Evolutionary conservation across 2,113 vertebrate genomes (phyloP).

Genomic region (Psettodes erumei): DNA sequence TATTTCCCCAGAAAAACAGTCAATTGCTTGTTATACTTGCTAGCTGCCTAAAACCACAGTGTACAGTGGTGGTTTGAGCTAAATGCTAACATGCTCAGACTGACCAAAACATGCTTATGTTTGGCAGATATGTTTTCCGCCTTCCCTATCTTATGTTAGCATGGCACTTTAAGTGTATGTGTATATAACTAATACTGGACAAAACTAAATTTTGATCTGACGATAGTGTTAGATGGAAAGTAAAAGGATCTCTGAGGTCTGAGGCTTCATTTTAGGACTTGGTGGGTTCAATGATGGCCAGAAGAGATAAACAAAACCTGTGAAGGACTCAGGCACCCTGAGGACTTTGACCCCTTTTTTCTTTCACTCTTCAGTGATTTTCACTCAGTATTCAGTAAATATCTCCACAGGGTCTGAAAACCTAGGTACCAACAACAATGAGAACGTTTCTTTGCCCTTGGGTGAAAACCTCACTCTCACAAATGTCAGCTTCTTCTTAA

Average conservation of each 20-base stretch:
- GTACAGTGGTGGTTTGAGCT: not conserved
- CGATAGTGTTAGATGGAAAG: not conserved
- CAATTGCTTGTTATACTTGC: not conserved
- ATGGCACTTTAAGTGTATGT: no score
- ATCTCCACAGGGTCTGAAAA: slow-evolving; percentile 16
- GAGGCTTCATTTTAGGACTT: no score
- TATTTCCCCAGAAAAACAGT: not conserved
- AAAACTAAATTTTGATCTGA: not conserved
- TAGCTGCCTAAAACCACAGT: not conserved
- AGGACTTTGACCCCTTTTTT: not conserved
- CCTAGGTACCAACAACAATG: not conserved
- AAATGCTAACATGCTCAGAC: not conserved
- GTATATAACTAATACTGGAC: no score
- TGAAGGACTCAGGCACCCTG: slow-evolving; percentile 5
- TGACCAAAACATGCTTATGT: not conserved
- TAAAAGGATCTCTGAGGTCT: not conserved
- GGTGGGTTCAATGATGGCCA: not conserved
- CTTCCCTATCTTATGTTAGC: not conserved
- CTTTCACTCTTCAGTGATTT: slow-evolving; percentile 33
- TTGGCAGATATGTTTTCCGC: not conserved
- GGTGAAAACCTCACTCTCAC: not conserved
- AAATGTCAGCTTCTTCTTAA: not conserved
- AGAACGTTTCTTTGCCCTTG: not conserved
- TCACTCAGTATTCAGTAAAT: slow-evolving; percentile 27
- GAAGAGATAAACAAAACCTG: not conserved